phyloP scores from a whole-genome alignment of 2,888 invertebrate species.

The Mythimna lalbum region DNA sequence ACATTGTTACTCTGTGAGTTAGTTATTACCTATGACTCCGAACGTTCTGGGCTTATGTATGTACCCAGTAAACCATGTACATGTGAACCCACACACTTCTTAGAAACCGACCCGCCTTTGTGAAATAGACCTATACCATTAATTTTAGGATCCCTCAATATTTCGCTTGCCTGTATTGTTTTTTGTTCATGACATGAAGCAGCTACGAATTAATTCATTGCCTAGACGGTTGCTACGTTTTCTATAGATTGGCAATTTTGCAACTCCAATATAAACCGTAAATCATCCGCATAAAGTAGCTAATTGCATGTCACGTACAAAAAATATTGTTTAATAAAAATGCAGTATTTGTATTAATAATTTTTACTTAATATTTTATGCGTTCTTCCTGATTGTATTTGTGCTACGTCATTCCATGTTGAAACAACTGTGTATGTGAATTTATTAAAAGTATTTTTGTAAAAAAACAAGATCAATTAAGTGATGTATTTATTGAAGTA shows the following conservation, averaged over 20 bases:
- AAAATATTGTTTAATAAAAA: neutral
- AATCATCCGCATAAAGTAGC: slow-evolving; percentile 4
- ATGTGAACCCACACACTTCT: neutral
- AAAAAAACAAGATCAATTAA: slow-evolving; percentile 51
- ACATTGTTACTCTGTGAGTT: neutral
- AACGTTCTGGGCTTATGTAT: neutral
- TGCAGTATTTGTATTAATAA: slow-evolving; percentile 3
- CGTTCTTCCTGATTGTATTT: slow-evolving; percentile 18
- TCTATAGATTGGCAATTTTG: neutral
- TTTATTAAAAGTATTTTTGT: slow-evolving; percentile 63
- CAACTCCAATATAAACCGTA: neutral
- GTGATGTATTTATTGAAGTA: slow-evolving; percentile 56
- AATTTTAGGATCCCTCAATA: neutral
- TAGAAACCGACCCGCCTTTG: neutral
- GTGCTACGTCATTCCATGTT: slow-evolving; percentile 61
- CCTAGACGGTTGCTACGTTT: neutral
- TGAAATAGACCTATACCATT: neutral
- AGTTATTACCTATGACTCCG: neutral
- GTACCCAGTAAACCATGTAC: neutral
- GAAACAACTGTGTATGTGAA: slow-evolving; percentile 50
- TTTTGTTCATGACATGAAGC: slow-evolving; percentile 16
- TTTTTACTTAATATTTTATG: slow-evolving; percentile 13
- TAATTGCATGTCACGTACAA: slow-evolving; percentile 2
- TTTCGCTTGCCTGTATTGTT: slow-evolving; percentile 3
- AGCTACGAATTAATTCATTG: neutral